phyloP scores from a whole-genome alignment of 2,888 invertebrate species.

The Drosophila mercatorum region DNA sequence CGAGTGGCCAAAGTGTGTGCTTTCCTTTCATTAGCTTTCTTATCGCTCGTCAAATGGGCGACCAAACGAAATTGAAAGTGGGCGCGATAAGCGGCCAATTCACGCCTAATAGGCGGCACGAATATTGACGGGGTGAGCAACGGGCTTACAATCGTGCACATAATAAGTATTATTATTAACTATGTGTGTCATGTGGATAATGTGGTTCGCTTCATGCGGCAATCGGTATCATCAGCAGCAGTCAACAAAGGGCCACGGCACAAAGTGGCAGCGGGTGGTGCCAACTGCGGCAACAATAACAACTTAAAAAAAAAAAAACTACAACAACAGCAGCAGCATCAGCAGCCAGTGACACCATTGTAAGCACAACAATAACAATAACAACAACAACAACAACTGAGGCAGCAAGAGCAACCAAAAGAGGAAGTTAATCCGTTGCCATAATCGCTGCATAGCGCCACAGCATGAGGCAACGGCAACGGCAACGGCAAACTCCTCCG shows the following conservation, averaged over 20 bases:
- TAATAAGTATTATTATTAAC: conserved; percentile 41
- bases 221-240: conserved; percentile 50
- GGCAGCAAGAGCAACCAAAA: conserved; percentile 35
- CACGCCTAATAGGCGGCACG: conserved; percentile 61
- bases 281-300: conserved; percentile 28
- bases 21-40: conserved; percentile 4
- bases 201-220: conserved; percentile 49
- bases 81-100: conserved; percentile 43
- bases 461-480: conserved; percentile 75
- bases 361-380: conserved; percentile 37
- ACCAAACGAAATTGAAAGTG: conserved; percentile 8
- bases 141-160: conserved; percentile 2
- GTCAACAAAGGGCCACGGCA: conserved; percentile 49
- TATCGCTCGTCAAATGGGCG: conserved; percentile 32
- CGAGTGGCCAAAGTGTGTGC: not conserved
- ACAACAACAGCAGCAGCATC: conserved; percentile 8
- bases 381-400: conserved; percentile 1
- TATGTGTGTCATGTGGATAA: conserved; percentile 56
- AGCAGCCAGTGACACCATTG: conserved; percentile 47
- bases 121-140: conserved; percentile 4
- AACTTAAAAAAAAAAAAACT: conserved; percentile 9
- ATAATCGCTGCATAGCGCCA: conserved; percentile 80
- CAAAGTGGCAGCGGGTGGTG: conserved; percentile 63
- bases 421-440: conserved; percentile 76
- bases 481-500: conserved; percentile 31